Conservation (phyloP, 2,888 invertebrate genomes). For the Netelia virgata region DNA sequence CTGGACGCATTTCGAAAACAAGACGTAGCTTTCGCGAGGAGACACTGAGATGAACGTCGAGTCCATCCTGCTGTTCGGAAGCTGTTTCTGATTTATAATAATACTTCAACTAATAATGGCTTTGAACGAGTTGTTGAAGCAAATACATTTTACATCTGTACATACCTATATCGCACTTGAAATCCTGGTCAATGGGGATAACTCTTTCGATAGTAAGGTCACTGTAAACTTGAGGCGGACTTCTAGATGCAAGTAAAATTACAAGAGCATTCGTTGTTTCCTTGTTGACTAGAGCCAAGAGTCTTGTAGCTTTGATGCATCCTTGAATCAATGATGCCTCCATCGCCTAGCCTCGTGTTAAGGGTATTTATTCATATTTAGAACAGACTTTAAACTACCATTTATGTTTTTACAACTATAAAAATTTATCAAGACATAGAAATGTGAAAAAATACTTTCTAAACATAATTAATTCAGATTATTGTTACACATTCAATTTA, state of each 20-base stretch:
- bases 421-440: not conserved
- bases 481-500: slow-evolving; percentile 6
- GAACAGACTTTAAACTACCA: slow-evolving; percentile 56
- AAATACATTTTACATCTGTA: slow-evolving; percentile 66
- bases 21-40: slow-evolving; percentile 86
- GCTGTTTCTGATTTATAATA: slow-evolving; percentile 85
- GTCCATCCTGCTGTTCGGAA: slow-evolving; percentile 85
- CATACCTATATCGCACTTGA: slow-evolving; percentile 91
- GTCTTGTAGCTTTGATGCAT: slow-evolving; percentile 86
- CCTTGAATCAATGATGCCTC: slow-evolving; percentile 86
- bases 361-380: slow-evolving; percentile 72
- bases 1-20: slow-evolving; percentile 87
- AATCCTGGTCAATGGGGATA: slow-evolving; percentile 92
- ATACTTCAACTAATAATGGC: slow-evolving; percentile 1
- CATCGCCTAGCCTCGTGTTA: slow-evolving; percentile 76
- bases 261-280: slow-evolving; percentile 87
- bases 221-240: slow-evolving; percentile 90
- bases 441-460: no score
- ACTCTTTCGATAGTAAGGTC: slow-evolving; percentile 93
- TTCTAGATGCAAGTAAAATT: slow-evolving; percentile 87
- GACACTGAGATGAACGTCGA: slow-evolving; percentile 86
- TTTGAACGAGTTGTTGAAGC: not conserved
- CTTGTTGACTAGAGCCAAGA: slow-evolving; percentile 88
- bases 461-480: slow-evolving; percentile 40
- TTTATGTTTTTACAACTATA: slow-evolving; percentile 51